These are phyloP conservation scores for Pteromalus puparum DNA, from an alignment of 1,140 invertebrate species.

Conservation along the genomic window DNA sequence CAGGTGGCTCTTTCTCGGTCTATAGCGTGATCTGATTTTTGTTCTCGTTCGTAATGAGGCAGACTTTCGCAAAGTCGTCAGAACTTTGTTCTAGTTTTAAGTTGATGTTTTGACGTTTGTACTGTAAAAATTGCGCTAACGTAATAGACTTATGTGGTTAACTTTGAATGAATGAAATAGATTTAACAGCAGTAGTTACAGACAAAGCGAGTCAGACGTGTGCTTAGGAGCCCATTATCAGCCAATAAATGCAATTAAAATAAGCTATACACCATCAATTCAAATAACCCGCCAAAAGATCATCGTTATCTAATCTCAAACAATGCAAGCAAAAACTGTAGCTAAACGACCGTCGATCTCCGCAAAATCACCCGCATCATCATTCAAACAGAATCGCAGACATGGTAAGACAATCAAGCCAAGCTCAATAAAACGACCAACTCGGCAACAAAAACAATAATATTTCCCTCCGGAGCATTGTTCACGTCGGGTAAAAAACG, in stretches of 20 bases:
- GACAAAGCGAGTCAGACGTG: no score
- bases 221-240: no score
- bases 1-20: not conserved
- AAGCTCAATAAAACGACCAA: constrained; percentile 55
- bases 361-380: constrained; percentile 9
- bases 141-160: no score
- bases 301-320: not conserved
- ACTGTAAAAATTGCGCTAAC: no score
- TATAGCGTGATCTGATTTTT: not conserved
- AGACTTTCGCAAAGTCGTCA: not conserved
- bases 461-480: constrained; percentile 25
- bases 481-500: not conserved
- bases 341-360: not conserved
- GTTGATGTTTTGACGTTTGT: no score
- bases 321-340: not conserved
- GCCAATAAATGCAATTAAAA: not conserved
- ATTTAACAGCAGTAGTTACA: no score
- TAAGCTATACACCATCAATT: not conserved
- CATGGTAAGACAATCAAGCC: constrained; percentile 55
- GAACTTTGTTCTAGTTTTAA: no score
- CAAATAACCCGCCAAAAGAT: not conserved
- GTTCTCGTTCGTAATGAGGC: not conserved
- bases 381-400: constrained; percentile 14
- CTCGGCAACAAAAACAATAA: constrained; percentile 49
- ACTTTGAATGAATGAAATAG: no score